A percentile compares a stretch with the other conserved stretches of the same genome.
Evolutionary conservation across 2,113 vertebrate genomes (phyloP).

Genomic region (Oreochromis tanganicae): DNA sequence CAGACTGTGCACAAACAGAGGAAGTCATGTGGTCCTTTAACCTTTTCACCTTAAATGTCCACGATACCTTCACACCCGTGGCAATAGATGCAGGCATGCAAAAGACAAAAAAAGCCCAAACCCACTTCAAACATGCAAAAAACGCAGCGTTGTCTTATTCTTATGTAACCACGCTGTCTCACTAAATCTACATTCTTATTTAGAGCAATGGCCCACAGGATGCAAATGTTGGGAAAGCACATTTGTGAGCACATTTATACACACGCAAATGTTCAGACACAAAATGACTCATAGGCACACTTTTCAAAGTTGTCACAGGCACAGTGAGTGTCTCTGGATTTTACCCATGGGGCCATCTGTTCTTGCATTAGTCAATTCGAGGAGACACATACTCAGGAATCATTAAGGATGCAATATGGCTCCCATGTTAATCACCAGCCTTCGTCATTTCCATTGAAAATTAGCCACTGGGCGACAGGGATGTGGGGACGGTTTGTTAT

Average conservation of each 20-base stretch:
- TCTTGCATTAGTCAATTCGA: conserved; percentile 12
- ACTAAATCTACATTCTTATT: conserved; percentile 6
- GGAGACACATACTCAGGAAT: conserved; percentile 34
- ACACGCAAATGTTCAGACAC: neutral
- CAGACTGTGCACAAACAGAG: neutral
- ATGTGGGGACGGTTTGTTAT: neutral
- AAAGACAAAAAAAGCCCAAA: neutral
- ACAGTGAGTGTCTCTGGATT: conserved; percentile 20
- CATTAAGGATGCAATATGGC: conserved; percentile 39
- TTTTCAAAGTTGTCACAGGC: conserved; percentile 42
- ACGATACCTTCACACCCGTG: neutral
- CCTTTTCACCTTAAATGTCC: neutral
- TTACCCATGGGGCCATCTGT: conserved; percentile 46
- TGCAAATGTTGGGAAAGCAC: conserved; percentile 4
- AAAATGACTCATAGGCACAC: neutral
- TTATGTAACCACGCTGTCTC: neutral
- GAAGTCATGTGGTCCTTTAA: neutral
- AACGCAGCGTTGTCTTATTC: neutral
- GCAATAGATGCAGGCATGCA: neutral
- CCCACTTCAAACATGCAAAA: neutral
- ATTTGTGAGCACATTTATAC: neutral
- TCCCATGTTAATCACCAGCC: conserved; percentile 25
- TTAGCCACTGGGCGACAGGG: neutral
- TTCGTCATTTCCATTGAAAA: conserved; percentile 12
- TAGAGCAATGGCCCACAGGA: conserved; percentile 3